Evolutionary conservation across 2,113 vertebrate species (phyloP), one percentile per base, ranked within the genome.

Genomic region (Apaloderma vittatum): DNA sequence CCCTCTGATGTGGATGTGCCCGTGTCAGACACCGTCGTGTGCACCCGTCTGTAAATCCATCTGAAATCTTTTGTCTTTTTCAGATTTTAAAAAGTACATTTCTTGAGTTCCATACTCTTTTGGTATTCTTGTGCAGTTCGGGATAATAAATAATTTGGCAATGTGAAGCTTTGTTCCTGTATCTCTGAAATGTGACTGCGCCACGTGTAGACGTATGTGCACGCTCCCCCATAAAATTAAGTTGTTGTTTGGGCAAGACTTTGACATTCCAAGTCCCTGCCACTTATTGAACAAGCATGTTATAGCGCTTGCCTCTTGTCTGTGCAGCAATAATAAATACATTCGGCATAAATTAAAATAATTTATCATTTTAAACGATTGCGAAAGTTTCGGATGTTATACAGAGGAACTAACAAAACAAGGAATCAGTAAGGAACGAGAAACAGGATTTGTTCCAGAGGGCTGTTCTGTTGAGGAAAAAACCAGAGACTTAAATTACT

Each of bases 291-390:
- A 66, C 71, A 52, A 85, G 66, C 62, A 17, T 88, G 32, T 93
- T 90, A 58, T 43, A 81, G 90, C 7, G 32, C 80, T 92, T 37
- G 90, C 86, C 61, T 89, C 63, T 72, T 81, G 65, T 86, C 74
- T 92, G 59, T 34, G 52, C 15, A 4, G 91, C 83, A 94, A 93
- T 94, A 96, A 96, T 77, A 89, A 90, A 95, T 94, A 93, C 72
- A 93, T 94, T 76, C 91, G 29, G 72, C 1, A 26, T 29, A 90
- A 94, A 94, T 95, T 74, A 93, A 94, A 96, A 94, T 93, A 92
- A 96, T 94, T 94, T 87, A 95, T 96, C 86, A 90, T 93, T 88
- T 76, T 70, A 85, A 94, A 83, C 1, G 40, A 88, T 82, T 7
- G 17, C 2, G 36, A 93, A 34, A 15, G 85, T 80, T 96, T 96